These are phyloP conservation scores for Zootermopsis nevadensis DNA, from an alignment of 2,888 invertebrate species.

Conservation along the genomic window DNA sequence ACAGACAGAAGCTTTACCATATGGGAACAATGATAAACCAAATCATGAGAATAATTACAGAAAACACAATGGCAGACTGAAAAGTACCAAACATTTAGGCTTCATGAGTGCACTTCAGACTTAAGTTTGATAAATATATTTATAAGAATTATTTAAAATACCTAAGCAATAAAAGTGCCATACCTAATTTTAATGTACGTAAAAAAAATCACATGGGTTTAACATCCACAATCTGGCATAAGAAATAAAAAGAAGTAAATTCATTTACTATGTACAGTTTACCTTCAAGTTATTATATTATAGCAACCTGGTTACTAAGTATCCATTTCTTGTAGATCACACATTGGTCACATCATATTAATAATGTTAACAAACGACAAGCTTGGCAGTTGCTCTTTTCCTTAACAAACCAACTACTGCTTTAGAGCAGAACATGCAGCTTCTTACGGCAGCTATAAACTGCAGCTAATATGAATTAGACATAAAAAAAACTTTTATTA, in stretches of 20 bases:
- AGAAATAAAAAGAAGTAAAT: not conserved
- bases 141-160: not conserved
- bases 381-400: slow-evolving; percentile 3
- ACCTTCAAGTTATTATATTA: not conserved
- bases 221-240: not conserved
- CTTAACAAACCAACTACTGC: not conserved
- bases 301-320: not conserved
- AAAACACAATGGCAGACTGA: slow-evolving; percentile 1
- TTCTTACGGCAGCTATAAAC: not conserved
- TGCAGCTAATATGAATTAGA: not conserved
- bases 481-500: not conserved
- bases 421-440: slow-evolving; percentile 12
- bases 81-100: not conserved
- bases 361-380: not conserved
- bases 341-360: not conserved
- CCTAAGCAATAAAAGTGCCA: not conserved
- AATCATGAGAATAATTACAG: not conserved
- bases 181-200: not conserved
- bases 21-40: not conserved
- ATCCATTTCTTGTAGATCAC: not conserved
- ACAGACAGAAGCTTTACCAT: not conserved
- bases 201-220: slow-evolving; percentile 3
- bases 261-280: not conserved
- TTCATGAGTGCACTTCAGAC: not conserved
- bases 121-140: not conserved